A percentile compares a stretch with the other conserved stretches of the same genome.
These are phyloP conservation scores for Puntigrus tetrazona DNA, from an alignment of 2,113 vertebrate species.

Conservation along the genomic window DNA sequence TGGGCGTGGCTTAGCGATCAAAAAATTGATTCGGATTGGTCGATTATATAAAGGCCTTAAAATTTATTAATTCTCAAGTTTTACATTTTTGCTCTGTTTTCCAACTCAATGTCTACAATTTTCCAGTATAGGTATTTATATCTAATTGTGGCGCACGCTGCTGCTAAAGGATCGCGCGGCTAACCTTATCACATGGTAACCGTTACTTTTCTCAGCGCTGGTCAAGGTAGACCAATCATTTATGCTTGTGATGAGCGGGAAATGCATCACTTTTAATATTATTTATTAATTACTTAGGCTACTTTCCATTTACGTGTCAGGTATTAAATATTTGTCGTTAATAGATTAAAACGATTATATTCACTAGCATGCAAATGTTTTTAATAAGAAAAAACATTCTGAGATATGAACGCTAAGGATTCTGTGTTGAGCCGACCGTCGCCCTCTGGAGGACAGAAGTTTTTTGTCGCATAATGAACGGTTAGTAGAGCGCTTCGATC, in stretches of 20 bases:
- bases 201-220: slow-evolving; percentile 10
- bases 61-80: background rate
- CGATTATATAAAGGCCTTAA: background rate
- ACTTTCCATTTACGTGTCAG: too few relatives aligned
- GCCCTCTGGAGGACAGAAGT: background rate
- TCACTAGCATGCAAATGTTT: background rate
- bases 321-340: background rate
- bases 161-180: background rate
- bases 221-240: background rate
- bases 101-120: too few relatives aligned
- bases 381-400: background rate
- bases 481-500: background rate
- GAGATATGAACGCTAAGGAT: background rate
- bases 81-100: background rate
- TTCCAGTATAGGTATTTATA: background rate
- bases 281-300: too few relatives aligned
- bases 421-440: background rate
- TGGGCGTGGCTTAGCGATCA: background rate
- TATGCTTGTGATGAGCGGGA: background rate
- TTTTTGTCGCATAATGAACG: background rate
- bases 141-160: background rate
- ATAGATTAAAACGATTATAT: background rate
- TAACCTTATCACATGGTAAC: background rate
- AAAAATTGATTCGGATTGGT: background rate
- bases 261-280: background rate